A percentile compares a stretch with the other conserved stretches of the same genome.
Conservation (phyloP, 2,888 invertebrate genomes). For the Priapulus caudatus region DNA sequence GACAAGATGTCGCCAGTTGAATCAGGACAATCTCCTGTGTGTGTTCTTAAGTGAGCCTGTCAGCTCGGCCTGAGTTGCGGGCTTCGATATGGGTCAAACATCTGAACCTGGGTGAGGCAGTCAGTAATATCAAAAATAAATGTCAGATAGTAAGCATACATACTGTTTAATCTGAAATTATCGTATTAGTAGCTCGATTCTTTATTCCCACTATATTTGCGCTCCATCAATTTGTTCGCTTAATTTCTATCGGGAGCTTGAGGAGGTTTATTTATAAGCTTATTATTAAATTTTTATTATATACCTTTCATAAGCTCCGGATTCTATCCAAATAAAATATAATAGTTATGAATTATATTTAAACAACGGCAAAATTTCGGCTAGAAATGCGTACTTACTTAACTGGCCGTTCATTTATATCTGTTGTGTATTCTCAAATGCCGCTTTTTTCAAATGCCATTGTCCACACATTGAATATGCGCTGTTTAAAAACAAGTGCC, state of each 20-base stretch:
- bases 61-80: slow-evolving; percentile 41
- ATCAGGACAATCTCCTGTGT: slow-evolving; percentile 40
- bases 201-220: no score
- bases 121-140: neutral
- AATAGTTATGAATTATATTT: neutral
- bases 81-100: slow-evolving; percentile 43
- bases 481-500: slow-evolving; percentile 20
- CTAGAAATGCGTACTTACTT: slow-evolving; percentile 32
- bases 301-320: no score
- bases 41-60: slow-evolving; percentile 42
- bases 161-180: no score
- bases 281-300: no score
- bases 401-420: slow-evolving; percentile 42
- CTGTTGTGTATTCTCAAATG: slow-evolving; percentile 44
- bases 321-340: no score
- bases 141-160: no score
- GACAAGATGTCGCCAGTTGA: slow-evolving; percentile 35
- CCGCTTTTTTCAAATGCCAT: slow-evolving; percentile 41
- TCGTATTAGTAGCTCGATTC: no score
- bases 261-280: no score
- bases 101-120: slow-evolving; percentile 39
- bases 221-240: no score
- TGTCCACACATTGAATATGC: slow-evolving; percentile 38
- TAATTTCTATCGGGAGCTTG: no score
- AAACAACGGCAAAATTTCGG: neutral